Conservation (phyloP, 2,888 invertebrate species). For the Tetheella fluctuosa region DNA sequence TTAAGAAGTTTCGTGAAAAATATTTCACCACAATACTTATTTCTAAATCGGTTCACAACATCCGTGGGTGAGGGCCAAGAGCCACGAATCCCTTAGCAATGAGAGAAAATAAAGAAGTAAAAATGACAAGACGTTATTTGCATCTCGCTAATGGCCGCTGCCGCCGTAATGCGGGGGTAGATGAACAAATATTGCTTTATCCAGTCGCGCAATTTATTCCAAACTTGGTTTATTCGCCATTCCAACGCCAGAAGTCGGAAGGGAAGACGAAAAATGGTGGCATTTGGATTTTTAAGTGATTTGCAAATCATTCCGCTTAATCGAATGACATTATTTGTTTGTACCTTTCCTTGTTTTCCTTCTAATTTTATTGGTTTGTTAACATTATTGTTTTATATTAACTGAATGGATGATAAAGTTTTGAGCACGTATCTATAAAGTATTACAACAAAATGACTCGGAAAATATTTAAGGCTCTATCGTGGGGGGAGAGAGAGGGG, state of each 20-base stretch:
- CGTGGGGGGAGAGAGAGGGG: slow-evolving; percentile 59
- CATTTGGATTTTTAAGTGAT: slow-evolving; percentile 80
- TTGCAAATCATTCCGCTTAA: slow-evolving; percentile 81
- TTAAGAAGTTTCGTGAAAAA: background rate
- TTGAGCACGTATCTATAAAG: slow-evolving; percentile 23
- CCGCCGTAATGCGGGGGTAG: slow-evolving; percentile 81
- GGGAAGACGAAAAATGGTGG: slow-evolving; percentile 72
- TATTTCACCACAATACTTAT: slow-evolving; percentile 29
- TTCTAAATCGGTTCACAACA: slow-evolving; percentile 50
- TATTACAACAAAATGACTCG: slow-evolving; percentile 48
- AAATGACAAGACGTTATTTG: slow-evolving; percentile 84
- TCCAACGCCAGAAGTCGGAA: slow-evolving; percentile 69
- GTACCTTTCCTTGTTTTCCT: slow-evolving; percentile 55
- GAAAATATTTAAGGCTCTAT: slow-evolving; percentile 56
- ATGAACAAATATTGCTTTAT: slow-evolving; percentile 84
- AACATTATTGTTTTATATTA: slow-evolving; percentile 26
- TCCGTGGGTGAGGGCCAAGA: slow-evolving; percentile 58
- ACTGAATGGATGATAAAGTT: slow-evolving; percentile 18
- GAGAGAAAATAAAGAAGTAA: slow-evolving; percentile 81
- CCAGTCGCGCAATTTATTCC: slow-evolving; percentile 82
- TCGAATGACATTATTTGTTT: slow-evolving; percentile 77
- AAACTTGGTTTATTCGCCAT: slow-evolving; percentile 78
- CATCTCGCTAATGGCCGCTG: slow-evolving; percentile 81
- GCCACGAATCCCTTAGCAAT: slow-evolving; percentile 58
- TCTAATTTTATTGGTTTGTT: slow-evolving; percentile 28